Evolutionary conservation across 2,888 invertebrate species (phyloP).

Genomic region (Abscondita cerata): DNA sequence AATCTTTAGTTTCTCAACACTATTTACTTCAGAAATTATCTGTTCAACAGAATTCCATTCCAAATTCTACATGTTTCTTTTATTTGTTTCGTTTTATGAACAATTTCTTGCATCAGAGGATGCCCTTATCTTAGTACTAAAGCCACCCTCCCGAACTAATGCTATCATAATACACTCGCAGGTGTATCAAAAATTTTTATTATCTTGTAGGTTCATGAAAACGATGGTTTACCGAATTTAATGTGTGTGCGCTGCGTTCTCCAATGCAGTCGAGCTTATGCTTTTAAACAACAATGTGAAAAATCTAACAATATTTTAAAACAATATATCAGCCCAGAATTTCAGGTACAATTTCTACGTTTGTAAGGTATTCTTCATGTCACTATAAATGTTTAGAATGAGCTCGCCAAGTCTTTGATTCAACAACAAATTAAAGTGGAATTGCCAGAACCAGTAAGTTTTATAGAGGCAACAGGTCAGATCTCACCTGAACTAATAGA

Average conservation of each 20-base stretch:
- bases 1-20: no score
- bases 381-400: constrained; percentile 46
- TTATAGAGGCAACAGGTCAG: constrained; percentile 48
- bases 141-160: no score
- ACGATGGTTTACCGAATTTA: constrained; percentile 60
- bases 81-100: no score
- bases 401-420: constrained; percentile 42
- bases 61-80: no score
- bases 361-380: no score
- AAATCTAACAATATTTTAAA: constrained; percentile 58
- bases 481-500: constrained; percentile 49
- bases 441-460: constrained; percentile 52
- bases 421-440: constrained; percentile 49
- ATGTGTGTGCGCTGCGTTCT: constrained; percentile 63
- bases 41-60: no score
- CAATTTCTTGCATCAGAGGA: no score
- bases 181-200: no score
- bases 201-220: constrained; percentile 58
- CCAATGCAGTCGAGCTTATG: constrained; percentile 61
- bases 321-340: constrained; percentile 56
- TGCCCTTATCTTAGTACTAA: no score
- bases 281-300: constrained; percentile 61
- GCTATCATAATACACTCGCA: no score
- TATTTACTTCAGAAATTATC: no score
- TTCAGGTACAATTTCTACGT: constrained; percentile 53